Percentiles rank a stretch among this genome's conserved stretches.
These are phyloP conservation scores for Ondatra zibethicus DNA, from an alignment of 2,113 vertebrate genomes.

Conservation along the genomic window DNA sequence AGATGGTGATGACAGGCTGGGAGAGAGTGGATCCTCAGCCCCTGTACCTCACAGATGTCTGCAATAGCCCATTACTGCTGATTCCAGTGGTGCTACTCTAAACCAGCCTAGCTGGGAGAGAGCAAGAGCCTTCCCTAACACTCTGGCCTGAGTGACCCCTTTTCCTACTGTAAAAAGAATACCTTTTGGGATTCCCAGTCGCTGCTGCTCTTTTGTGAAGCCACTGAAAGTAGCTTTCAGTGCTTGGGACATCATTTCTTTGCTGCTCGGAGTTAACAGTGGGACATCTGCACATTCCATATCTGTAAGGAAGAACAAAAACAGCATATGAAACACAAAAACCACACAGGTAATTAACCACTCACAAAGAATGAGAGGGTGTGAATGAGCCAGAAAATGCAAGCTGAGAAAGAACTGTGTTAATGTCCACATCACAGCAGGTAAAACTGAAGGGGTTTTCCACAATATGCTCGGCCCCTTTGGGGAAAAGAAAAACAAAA, in stretches of 20 bases:
- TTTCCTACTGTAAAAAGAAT: constrained; percentile 43
- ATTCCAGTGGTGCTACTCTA: too few relatives aligned
- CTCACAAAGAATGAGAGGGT: not conserved
- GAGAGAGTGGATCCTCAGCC: not conserved
- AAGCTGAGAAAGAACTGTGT: constrained; percentile 31
- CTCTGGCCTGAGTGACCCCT: not conserved
- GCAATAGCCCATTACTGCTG: not conserved
- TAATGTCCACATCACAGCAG: not conserved
- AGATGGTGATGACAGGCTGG: not conserved
- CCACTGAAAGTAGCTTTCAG: constrained; percentile 98
- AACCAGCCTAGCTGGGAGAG: not conserved
- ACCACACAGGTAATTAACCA: not conserved
- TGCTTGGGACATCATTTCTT: constrained; percentile 99
- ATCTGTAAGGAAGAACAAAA: constrained; percentile 87
- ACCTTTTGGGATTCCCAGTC: constrained; percentile 98
- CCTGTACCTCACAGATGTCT: fast-evolving
- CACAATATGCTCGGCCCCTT: not conserved
- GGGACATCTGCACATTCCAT: constrained; percentile 98
- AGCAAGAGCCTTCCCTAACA: not conserved
- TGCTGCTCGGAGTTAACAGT: constrained; percentile 97
- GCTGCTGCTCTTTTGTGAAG: constrained; percentile 97
- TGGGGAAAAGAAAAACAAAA: not conserved
- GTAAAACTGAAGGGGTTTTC: constrained; percentile 41
- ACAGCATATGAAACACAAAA: constrained; percentile 28
- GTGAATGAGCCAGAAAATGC: not conserved